These are phyloP conservation scores for Nannospalax galili DNA, from an alignment of 2,113 vertebrate species.

Conservation along the genomic window DNA sequence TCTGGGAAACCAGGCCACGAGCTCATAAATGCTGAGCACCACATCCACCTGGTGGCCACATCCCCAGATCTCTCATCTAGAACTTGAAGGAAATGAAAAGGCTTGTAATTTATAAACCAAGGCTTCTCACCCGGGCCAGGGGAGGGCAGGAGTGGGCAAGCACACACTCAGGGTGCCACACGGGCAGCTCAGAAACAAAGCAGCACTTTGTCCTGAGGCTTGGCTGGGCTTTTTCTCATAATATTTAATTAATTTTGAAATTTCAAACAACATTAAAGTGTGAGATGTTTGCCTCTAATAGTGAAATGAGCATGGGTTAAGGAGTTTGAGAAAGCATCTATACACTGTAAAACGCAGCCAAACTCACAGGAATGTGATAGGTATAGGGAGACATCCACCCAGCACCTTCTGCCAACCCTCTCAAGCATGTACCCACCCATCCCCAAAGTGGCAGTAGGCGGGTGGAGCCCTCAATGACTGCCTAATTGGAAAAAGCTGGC, in stretches of 20 bases:
- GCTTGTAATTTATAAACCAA: slow-evolving; percentile 64
- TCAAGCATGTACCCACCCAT: background rate
- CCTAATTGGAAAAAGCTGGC: slow-evolving; percentile 48
- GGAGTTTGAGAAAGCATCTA: background rate
- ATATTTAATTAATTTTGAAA: slow-evolving; percentile 70
- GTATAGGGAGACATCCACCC: rapidly evolving
- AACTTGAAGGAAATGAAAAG: slow-evolving; percentile 79
- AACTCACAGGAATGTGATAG: background rate
- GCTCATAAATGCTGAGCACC: slow-evolving; percentile 42
- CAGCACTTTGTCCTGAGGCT: slow-evolving; percentile 46
- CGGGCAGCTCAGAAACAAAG: slow-evolving; percentile 40
- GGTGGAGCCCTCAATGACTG: no score
- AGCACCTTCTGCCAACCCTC: rapidly evolving
- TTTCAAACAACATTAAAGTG: slow-evolving; percentile 63
- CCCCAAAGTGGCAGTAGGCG: background rate
- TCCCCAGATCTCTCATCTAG: slow-evolving; percentile 73
- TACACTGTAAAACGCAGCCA: background rate
- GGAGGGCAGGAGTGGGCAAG: background rate
- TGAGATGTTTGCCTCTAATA: slow-evolving; percentile 52
- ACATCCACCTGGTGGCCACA: slow-evolving; percentile 71
- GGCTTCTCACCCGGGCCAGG: background rate
- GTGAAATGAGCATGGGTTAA: background rate
- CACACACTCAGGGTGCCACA: rapidly evolving
- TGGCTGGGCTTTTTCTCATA: slow-evolving; percentile 57
- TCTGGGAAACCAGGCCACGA: slow-evolving; percentile 43